Evolutionary conservation across 2,113 vertebrate species (phyloP), one percentile per base, ranked within the genome.

Genomic region (Sprattus sprattus): DNA sequence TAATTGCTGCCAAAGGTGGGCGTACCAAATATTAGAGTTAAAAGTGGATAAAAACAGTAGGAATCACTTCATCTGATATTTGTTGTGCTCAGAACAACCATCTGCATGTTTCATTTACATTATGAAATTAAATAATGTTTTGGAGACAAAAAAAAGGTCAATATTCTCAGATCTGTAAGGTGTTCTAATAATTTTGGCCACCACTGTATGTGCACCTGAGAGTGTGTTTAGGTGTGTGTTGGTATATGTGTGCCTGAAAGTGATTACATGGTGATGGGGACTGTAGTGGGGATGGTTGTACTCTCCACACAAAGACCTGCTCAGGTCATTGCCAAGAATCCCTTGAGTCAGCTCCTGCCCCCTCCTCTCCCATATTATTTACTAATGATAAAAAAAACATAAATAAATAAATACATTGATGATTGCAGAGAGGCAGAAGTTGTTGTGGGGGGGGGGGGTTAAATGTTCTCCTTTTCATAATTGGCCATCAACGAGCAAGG

Each of bases 311-410:
- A 5, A 32, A 78, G 0, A 78, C 39, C 71, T 39, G 11, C 67
- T 75, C 28, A 78, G 71, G 71, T 78, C 71, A 28, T 46, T 71
- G 78, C 45, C n/a, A 25, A 45, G 39, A 82, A 85, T 87, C 81
- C 44, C 81, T 60, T 50, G 71, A n/a, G 64, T 87, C 83, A 88
- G 82, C 82, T 81, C 39, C 28, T 5, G 39, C 67, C 11, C 67
- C 13, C 67, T 15, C 2, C 71, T 2, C 28, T 3, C 28, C 28
- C 67, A 32, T 39, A 71, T 28, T 71, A 71, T 6, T 28, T 13
- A 25, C 2, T 11, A 11, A 25, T 28, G 11, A 32, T 71, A 32
- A 71, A 71, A 3, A 28, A 71, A 71, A 39, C 2, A 39, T 15
- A 39, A 78, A 78, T 15, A 39, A 39, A 78, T 4, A 78, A 78